Conservation (phyloP, 2,797 vertebrate species). For the Chiloscyllium punctatum region DNA sequence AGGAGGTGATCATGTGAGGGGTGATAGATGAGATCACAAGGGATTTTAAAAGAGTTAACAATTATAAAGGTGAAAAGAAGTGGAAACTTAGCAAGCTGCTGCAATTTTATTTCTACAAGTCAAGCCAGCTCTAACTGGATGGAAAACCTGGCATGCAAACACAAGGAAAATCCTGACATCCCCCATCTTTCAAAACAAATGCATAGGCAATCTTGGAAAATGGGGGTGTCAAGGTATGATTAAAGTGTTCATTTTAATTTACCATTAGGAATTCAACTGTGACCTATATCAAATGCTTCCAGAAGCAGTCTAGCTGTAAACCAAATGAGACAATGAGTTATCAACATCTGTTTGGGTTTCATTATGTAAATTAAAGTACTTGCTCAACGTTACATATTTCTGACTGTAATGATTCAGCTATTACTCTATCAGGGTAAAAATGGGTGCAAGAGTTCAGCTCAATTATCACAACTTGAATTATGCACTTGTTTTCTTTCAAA, state of each 20-base stretch:
- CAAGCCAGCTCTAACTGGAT: background rate
- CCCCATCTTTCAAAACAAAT: background rate
- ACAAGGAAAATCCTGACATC: background rate
- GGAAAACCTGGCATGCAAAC: background rate
- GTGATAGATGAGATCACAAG: background rate
- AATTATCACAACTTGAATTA: background rate
- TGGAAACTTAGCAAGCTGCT: background rate
- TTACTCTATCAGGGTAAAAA: slow-evolving; percentile 18
- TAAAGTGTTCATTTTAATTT: background rate
- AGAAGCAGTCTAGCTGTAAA: background rate
- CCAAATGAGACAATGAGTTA: background rate
- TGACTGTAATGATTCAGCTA: background rate
- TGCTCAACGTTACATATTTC: background rate
- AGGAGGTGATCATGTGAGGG: background rate
- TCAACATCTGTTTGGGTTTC: background rate
- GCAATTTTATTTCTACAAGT: background rate
- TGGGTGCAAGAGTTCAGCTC: background rate
- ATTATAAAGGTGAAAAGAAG: background rate
- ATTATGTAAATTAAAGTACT: background rate
- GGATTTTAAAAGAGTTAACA: background rate
- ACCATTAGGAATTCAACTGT: background rate
- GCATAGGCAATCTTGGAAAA: background rate
- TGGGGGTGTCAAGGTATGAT: background rate
- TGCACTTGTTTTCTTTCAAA: background rate
- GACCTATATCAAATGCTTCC: background rate